Percentiles rank a stretch among this genome's conserved stretches.
phyloP scores from a whole-genome alignment of 1,140 invertebrate genomes.

The Gyrodactylus bullatarudis region DNA sequence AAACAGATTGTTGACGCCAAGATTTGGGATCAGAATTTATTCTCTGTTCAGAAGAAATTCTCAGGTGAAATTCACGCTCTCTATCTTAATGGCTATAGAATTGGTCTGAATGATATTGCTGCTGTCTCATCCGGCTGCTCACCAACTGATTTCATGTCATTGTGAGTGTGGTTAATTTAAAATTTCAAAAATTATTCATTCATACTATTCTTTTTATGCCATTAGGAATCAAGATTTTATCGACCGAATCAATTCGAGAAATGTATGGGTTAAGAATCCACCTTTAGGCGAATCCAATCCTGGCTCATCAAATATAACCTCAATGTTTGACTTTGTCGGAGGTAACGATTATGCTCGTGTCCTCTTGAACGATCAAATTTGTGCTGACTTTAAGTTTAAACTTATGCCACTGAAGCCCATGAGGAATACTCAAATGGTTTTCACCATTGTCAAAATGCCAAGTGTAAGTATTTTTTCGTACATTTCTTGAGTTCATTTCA shows the following conservation, averaged over 20 bases:
- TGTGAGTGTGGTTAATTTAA: no score
- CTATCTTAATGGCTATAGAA: neutral
- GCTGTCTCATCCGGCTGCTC: neutral
- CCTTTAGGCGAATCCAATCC: neutral
- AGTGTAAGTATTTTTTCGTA: no score
- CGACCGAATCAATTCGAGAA: neutral
- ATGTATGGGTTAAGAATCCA: no score
- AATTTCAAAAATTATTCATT: no score
- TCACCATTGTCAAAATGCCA: neutral
- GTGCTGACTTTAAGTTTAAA: neutral
- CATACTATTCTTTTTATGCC: no score
- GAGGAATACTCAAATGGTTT: neutral
- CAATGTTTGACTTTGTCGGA: neutral
- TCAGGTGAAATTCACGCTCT: neutral
- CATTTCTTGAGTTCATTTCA: no score
- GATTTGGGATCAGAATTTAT: neutral
- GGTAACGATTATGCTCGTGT: neutral
- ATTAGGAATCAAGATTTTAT: neutral
- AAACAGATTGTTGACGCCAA: neutral
- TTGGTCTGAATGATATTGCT: neutral
- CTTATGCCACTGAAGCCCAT: neutral
- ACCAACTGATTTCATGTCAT: neutral
- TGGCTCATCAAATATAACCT: neutral
- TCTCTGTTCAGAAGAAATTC: neutral
- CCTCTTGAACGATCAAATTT: neutral